Conservation (phyloP, 2,113 vertebrate genomes). For the Myotis yumanensis region DNA sequence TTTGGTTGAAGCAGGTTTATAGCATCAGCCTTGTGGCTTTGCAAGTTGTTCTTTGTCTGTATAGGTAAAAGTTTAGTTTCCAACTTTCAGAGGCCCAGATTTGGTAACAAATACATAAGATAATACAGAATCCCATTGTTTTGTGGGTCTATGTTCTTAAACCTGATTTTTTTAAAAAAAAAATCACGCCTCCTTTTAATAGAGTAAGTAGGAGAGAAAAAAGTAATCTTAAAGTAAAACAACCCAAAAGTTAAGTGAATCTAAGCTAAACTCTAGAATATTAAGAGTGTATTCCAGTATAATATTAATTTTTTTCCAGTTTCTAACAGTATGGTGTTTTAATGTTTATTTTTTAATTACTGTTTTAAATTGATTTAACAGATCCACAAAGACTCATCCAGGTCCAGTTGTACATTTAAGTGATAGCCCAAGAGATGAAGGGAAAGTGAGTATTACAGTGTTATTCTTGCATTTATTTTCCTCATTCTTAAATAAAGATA, state of each 20-base stretch:
- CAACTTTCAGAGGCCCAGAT: slow-evolving; percentile 28
- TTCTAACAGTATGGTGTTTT: slow-evolving; percentile 11
- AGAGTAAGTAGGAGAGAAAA: not conserved
- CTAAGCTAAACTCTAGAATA: not conserved
- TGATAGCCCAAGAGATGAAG: slow-evolving; percentile 98
- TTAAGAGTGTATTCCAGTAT: slow-evolving; percentile 4
- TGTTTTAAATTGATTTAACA: slow-evolving; percentile 83
- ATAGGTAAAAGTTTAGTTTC: slow-evolving; percentile 17
- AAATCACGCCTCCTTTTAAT: not conserved
- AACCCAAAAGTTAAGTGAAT: not conserved
- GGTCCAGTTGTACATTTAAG: slow-evolving; percentile 98
- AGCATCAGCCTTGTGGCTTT: not conserved
- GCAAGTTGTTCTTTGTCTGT: not conserved
- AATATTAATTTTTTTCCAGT: slow-evolving; percentile 55
- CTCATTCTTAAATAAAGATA: slow-evolving; percentile 13
- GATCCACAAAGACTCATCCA: slow-evolving; percentile 97
- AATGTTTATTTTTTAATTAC: slow-evolving; percentile 50
- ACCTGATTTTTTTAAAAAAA: not conserved
- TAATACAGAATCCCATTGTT: not conserved
- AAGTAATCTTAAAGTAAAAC: slow-evolving; percentile 15
- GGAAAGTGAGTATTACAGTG: slow-evolving; percentile 91
- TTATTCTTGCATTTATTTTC: slow-evolving; percentile 46
- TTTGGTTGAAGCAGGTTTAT: slow-evolving; percentile 31
- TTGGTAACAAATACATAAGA: not conserved
- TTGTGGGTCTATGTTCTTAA: not conserved